phyloP scores from a whole-genome alignment of 1,140 invertebrate species.

The Drosophila sturtevanti region DNA sequence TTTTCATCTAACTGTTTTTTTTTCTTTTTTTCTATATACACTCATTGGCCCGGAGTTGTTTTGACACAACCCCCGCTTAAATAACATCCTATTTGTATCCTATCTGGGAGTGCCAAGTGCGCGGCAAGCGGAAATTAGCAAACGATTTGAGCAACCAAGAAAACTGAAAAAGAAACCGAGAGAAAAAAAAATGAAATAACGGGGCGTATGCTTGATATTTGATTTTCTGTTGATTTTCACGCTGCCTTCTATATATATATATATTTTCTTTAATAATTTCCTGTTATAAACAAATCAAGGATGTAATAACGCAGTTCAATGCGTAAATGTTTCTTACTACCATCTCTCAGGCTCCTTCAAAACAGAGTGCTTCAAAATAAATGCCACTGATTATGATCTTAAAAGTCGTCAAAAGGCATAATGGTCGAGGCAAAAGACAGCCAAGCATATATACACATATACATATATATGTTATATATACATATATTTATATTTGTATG shows the following conservation, averaged over 20 bases:
- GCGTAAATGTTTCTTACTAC: constrained; percentile 49
- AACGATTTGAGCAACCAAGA: constrained; percentile 61
- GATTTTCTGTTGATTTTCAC: constrained; percentile 53
- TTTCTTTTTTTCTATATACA: background rate
- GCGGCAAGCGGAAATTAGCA: constrained; percentile 76
- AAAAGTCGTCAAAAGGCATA: constrained; percentile 59
- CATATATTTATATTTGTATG: background rate
- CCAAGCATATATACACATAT: constrained; percentile 22
- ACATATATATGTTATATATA: background rate
- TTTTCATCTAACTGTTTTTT: constrained; percentile 10
- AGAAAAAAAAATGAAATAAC: constrained; percentile 6
- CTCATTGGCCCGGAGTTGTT: background rate
- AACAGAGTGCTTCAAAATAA: constrained; percentile 55
- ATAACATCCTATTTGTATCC: constrained; percentile 46
- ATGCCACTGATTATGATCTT: constrained; percentile 75
- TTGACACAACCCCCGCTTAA: background rate
- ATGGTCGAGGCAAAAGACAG: constrained; percentile 47
- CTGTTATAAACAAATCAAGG: constrained; percentile 79
- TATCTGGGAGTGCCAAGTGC: constrained; percentile 29
- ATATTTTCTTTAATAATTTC: constrained; percentile 77
- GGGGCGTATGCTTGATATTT: constrained; percentile 67
- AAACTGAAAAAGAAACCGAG: no score
- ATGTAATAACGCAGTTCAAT: constrained; percentile 80
- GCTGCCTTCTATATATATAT: constrained; percentile 8
- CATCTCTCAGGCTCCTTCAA: constrained; percentile 6